These are phyloP conservation scores for Bathynomus jamesi DNA, from an alignment of 1,140 invertebrate species.

Conservation along the genomic window DNA sequence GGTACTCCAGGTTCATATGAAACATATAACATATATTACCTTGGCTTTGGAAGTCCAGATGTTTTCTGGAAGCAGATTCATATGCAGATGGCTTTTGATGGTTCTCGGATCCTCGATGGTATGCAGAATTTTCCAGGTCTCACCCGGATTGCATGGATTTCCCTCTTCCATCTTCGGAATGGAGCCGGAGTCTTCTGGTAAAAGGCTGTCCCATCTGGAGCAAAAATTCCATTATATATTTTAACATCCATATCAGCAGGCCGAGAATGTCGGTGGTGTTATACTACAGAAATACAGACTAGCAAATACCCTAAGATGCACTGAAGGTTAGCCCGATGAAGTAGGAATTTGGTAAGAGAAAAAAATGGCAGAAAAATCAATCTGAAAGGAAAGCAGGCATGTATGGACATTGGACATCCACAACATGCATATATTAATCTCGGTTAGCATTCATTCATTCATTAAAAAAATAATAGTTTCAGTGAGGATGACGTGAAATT, in stretches of 20 bases:
- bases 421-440: too few relatives aligned
- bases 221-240: too few relatives aligned
- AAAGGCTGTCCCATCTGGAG: constrained; percentile 19
- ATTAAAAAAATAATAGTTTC: too few relatives aligned
- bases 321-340: not conserved
- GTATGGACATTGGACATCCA: too few relatives aligned
- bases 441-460: too few relatives aligned
- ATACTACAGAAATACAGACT: not conserved
- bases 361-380: not conserved
- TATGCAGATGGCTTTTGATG: constrained; percentile 36
- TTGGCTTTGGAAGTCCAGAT: constrained; percentile 21
- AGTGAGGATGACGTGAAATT: too few relatives aligned
- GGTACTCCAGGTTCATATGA: not conserved
- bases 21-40: not conserved
- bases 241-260: too few relatives aligned
- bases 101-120: constrained; percentile 18
- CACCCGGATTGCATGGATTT: constrained; percentile 17
- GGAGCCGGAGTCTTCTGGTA: not conserved
- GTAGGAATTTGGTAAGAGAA: not conserved
- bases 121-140: constrained; percentile 20
- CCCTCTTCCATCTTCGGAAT: not conserved
- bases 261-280: not conserved
- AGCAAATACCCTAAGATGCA: not conserved
- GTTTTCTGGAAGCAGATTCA: constrained; percentile 21
- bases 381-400: too few relatives aligned